phyloP scores from a whole-genome alignment of 2,888 invertebrate species.

The Adela reaumurella region DNA sequence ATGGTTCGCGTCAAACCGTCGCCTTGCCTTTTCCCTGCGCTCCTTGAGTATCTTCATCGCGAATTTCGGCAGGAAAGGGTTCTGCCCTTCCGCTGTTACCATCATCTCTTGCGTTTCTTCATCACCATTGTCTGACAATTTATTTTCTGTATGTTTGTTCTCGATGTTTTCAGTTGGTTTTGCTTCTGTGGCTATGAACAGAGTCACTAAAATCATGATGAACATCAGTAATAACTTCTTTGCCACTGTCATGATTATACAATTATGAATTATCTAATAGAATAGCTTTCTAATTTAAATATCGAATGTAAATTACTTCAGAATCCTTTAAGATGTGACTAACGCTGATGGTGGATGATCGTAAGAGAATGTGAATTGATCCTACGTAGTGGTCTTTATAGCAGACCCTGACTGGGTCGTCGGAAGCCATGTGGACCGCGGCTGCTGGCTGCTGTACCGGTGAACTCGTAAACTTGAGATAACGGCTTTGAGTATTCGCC shows the following conservation, averaged over 20 bases:
- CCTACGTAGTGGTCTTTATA: background rate
- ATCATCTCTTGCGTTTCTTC: constrained; percentile 36
- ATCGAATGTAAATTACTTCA: too few species aligned
- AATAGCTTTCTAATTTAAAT: too few species aligned
- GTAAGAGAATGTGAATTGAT: background rate
- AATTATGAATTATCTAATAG: too few species aligned
- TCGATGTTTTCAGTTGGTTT: background rate
- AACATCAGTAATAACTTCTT: too few species aligned
- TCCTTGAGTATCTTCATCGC: constrained; percentile 39
- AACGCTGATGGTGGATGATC: background rate
- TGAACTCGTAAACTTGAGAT: constrained; percentile 16
- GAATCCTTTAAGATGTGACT: background rate
- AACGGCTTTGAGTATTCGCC: constrained; percentile 40
- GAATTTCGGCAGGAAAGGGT: constrained; percentile 40
- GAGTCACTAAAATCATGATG: background rate
- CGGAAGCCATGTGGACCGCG: background rate
- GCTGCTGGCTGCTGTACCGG: background rate
- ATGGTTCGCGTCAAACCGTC: background rate
- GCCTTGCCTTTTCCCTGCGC: constrained; percentile 25
- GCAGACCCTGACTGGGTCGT: background rate
- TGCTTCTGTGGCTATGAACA: background rate
- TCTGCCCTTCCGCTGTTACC: constrained; percentile 37
- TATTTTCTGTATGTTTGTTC: background rate
- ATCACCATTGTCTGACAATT: constrained; percentile 3
- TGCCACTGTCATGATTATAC: too few species aligned